Conservation (phyloP, 2,113 vertebrate genomes). For the Procavia capensis region DNA sequence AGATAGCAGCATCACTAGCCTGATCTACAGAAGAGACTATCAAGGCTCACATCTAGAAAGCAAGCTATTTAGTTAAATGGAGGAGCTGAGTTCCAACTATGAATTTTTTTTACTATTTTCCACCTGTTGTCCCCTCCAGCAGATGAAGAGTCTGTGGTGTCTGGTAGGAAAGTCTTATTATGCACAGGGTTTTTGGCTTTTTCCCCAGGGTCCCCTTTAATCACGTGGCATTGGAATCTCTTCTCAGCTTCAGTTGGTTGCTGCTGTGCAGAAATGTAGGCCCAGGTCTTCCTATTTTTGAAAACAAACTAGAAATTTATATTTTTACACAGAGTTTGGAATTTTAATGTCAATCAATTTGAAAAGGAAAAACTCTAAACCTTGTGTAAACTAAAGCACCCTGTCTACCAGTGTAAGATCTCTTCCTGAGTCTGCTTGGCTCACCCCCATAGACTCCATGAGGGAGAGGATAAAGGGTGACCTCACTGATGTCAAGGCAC, state of each 20-base stretch:
- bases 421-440: neutral
- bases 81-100: neutral
- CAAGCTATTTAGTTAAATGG: neutral
- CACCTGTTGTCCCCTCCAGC: neutral
- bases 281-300: neutral
- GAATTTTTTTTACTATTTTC: neutral
- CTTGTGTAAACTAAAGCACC: neutral
- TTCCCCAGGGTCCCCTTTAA: neutral
- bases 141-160: neutral
- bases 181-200: neutral
- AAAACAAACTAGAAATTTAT: neutral
- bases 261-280: neutral
- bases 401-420: neutral
- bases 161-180: neutral
- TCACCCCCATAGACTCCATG: neutral
- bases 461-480: neutral
- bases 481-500: accelerated
- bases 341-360: neutral
- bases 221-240: neutral
- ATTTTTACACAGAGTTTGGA: neutral
- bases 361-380: slow-evolving; percentile 6
- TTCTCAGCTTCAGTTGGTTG: neutral
- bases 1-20: neutral
- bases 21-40: neutral
- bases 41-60: neutral